These are phyloP conservation scores for Diploscapter pachys DNA, from an alignment of 1,140 invertebrate genomes.

Conservation along the genomic window DNA sequence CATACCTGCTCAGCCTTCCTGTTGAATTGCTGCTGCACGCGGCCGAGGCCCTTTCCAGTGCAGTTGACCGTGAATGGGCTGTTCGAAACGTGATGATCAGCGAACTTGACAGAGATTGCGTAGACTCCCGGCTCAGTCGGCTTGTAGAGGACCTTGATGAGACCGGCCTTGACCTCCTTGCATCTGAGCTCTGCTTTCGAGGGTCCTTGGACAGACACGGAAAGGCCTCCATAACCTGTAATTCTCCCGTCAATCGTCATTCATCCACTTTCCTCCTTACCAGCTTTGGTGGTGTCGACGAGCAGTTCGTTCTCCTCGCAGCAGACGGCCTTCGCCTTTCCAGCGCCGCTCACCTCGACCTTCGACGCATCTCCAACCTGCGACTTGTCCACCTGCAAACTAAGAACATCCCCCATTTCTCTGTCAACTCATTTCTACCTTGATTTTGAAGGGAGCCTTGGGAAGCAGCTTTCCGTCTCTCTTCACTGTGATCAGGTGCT, in stretches of 20 bases:
- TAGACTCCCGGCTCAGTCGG: conserved; percentile 96
- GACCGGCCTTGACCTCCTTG: conserved; percentile 92
- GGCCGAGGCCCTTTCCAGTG: conserved; percentile 33
- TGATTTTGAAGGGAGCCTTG: conserved; percentile 94
- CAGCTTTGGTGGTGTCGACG: conserved; percentile 88
- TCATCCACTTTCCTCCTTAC: conserved; percentile 56
- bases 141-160: conserved; percentile 87
- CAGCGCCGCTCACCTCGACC: conserved; percentile 80
- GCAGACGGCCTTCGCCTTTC: conserved; percentile 84
- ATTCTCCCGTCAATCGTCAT: conserved; percentile 6
- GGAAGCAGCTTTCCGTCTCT: conserved; percentile 87
- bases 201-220: conserved; percentile 85
- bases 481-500: conserved; percentile 90
- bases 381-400: conserved; percentile 69
- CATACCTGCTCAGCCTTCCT: conserved; percentile 23
- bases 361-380: conserved; percentile 89
- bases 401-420: neutral
- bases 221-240: conserved; percentile 84
- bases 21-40: conserved; percentile 27
- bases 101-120: conserved; percentile 93
- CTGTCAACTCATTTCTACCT: conserved; percentile 67
- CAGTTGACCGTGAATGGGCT: conserved; percentile 40
- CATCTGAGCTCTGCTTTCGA: conserved; percentile 96
- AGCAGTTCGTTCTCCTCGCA: conserved; percentile 84
- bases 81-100: conserved; percentile 85